phyloP scores from a whole-genome alignment of 2,797 vertebrate species.

The Eutrigla gurnardus region DNA sequence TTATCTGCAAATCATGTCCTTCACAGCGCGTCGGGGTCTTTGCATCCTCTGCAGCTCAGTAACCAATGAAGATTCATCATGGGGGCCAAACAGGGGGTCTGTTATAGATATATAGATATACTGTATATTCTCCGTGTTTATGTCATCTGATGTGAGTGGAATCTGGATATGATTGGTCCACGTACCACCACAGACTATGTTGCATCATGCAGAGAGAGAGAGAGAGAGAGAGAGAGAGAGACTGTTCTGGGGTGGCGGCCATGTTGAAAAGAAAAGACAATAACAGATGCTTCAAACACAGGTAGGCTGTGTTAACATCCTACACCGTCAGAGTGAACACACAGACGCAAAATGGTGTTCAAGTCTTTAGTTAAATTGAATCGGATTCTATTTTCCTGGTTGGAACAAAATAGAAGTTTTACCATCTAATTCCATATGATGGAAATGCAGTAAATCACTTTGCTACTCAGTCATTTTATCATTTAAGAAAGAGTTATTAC shows the following conservation, averaged over 20 bases:
- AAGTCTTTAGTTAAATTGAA: conserved; percentile 13
- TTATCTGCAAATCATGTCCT: conserved; percentile 70
- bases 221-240: conserved; percentile 3
- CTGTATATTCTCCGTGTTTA: conserved; percentile 43
- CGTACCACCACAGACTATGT: conserved; percentile 47
- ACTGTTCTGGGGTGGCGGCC: conserved; percentile 41
- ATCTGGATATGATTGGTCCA: conserved; percentile 63
- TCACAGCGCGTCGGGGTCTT: conserved; percentile 54
- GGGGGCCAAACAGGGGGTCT: conserved; percentile 41
- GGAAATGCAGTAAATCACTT: conserved; percentile 40
- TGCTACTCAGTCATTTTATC: conserved; percentile 20
- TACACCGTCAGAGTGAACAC: conserved; percentile 21
- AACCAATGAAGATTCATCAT: conserved; percentile 63
- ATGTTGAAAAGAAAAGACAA: conserved; percentile 60
- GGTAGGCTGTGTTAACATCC: neutral
- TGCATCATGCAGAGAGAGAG: conserved; percentile 35
- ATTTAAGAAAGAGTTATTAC: conserved; percentile 34
- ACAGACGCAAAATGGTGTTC: conserved; percentile 4
- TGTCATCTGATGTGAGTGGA: conserved; percentile 67
- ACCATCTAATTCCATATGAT: conserved; percentile 43
- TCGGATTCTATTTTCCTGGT: conserved; percentile 27
- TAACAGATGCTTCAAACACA: conserved; percentile 28
- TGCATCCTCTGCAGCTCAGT: conserved; percentile 62
- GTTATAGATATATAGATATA: conserved; percentile 4
- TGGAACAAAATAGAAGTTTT: conserved; percentile 25